Conservation (phyloP, 2,888 invertebrate genomes). For the Eurois occulta region DNA sequence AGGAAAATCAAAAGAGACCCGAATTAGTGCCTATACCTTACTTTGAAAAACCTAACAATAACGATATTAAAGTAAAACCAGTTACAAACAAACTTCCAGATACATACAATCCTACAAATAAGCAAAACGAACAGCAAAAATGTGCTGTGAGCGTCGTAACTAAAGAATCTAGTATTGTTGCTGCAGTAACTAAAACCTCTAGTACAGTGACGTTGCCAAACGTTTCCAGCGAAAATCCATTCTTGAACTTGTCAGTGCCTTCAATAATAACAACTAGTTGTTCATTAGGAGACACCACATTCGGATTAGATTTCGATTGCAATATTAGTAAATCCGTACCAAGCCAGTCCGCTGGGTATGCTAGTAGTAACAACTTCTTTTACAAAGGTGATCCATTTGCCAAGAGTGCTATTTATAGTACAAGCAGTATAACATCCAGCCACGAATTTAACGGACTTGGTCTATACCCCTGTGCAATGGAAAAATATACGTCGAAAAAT, state of each 20-base stretch:
- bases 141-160: slow-evolving; percentile 70
- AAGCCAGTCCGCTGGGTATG: slow-evolving; percentile 78
- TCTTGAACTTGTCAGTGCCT: slow-evolving; percentile 83
- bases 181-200: slow-evolving; percentile 70
- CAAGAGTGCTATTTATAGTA: slow-evolving; percentile 86
- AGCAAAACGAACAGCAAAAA: slow-evolving; percentile 77
- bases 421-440: slow-evolving; percentile 85
- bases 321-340: slow-evolving; percentile 80
- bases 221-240: slow-evolving; percentile 83
- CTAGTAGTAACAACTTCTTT: slow-evolving; percentile 82
- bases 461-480: slow-evolving; percentile 88
- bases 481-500: slow-evolving; percentile 85
- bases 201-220: slow-evolving; percentile 69
- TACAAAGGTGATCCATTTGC: slow-evolving; percentile 87
- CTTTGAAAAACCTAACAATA: slow-evolving; percentile 76
- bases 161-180: slow-evolving; percentile 68
- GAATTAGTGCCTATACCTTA: slow-evolving; percentile 73
- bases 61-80: slow-evolving; percentile 71
- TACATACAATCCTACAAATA: slow-evolving; percentile 67
- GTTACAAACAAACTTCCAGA: slow-evolving; percentile 68
- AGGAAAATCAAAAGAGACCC: slow-evolving; percentile 73
- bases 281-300: slow-evolving; percentile 78
- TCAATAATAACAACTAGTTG: slow-evolving; percentile 82
- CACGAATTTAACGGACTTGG: slow-evolving; percentile 87
- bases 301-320: slow-evolving; percentile 86